Percentiles rank a stretch among this genome's conserved stretches.
Evolutionary conservation across 2,888 invertebrate genomes (phyloP).

Genomic region (Zygaena filipendulae): DNA sequence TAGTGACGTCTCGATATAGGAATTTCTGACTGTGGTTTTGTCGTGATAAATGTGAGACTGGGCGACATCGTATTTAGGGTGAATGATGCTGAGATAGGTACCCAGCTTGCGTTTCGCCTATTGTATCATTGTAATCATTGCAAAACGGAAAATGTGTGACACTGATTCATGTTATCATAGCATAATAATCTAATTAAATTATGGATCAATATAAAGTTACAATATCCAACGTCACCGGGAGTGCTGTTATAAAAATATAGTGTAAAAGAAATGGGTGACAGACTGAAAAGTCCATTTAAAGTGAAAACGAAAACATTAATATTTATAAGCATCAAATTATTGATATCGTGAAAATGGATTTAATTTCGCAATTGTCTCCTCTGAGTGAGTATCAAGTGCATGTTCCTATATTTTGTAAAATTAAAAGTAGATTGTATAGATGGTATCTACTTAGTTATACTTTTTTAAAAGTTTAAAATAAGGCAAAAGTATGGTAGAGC

Average conservation of each 20-base stretch:
- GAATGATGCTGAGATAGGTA: too few relatives aligned
- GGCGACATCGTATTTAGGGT: too few relatives aligned
- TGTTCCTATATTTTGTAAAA: constrained; percentile 9
- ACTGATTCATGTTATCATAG: constrained; percentile 13
- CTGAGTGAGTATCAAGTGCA: constrained; percentile 39
- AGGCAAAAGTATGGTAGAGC: too few relatives aligned
- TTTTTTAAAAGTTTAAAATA: too few relatives aligned
- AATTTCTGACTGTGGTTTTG: too few relatives aligned
- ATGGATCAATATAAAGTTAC: neutral
- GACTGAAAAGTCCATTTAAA: constrained; percentile 52
- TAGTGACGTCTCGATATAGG: too few relatives aligned
- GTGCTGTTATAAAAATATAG: constrained; percentile 20
- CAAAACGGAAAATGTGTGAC: too few relatives aligned
- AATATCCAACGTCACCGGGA: neutral
- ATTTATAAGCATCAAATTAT: constrained; percentile 15
- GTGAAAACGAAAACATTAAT: constrained; percentile 45
- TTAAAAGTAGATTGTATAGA: too few relatives aligned
- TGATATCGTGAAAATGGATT: constrained; percentile 46
- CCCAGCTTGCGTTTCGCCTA: too few relatives aligned
- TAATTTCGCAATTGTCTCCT: constrained; percentile 46
- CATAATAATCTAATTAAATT: neutral
- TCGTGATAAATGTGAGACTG: too few relatives aligned
- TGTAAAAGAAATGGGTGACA: constrained; percentile 60
- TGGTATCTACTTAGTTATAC: too few relatives aligned
- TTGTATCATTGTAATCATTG: too few relatives aligned